Evolutionary conservation across 1,140 invertebrate genomes (phyloP), one percentile per base, ranked within the genome.

Genomic region (Pseudomyrmex flavicornis): DNA sequence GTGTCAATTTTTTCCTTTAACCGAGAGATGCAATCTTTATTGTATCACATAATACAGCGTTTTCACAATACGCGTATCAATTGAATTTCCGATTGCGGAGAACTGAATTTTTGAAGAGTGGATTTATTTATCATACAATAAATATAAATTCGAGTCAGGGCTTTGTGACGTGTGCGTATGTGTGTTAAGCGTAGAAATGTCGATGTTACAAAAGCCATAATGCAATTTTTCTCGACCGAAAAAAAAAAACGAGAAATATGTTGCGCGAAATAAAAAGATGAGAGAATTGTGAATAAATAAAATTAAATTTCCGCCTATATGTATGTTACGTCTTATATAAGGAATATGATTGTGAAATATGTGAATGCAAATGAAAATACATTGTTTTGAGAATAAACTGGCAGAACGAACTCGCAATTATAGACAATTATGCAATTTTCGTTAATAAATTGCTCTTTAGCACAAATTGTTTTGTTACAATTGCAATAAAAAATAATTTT

Each of bases 311-410:
- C 35, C 48, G 26, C 7, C 35, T 9, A 63, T 68, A 9, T 4
- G 35, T 7, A 5, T 15, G 13, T 46, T 8, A 22, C 5, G 13
- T 56, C 12, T 65, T n/a, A 48, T n/a, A 48, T 20, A 15, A n/a
- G 4, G 2, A 22, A 62, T 54, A 9, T 56, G 20, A 75, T 8
- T 20, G 7, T 3, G 13, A 62, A 17, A 59, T 59, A 50, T n/a
- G 56, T n/a, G 56, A 58, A 79, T 48, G 63, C 35, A 80, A 72
- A 80, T 80, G 70, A 59, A 61, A 80, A 80, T 50, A 35, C 26
- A 50, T 70, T 59, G 22, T 59, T 50, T 50, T 46, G 12, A n/a
- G 7, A 20, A 15, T 8, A 70, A 80, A 80, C 59, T 72, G 15
- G 0, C 26, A 75, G 17, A 17, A 17, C 63, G 44, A 17, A 12